Base-by-base conservation (phyloP, 2,888 invertebrate genomes). In the Copidosoma aretas region DNA sequence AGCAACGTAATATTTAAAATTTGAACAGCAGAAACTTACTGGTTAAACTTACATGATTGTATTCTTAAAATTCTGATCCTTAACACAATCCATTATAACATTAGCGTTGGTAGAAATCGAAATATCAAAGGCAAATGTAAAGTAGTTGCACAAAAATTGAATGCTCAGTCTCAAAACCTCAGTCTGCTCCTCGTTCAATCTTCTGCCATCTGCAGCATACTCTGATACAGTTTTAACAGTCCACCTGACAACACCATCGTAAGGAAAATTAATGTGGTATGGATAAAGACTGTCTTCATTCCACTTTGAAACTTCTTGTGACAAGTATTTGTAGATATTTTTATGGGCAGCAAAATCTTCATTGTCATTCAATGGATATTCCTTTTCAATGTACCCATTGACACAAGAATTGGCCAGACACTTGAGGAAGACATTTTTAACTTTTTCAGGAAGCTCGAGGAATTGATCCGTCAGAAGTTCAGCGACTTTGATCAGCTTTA, bases 121-220 rank as follows among this genome's bases (percentile, higher is more conserved):
- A 60, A 73, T 67, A 24, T 75, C 63, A 52, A 74, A 77, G n/a
- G 77, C 77, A 60, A 77, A 78, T 22, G 77, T 76, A 58, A 77
- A 73, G 41, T 82, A 74, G 76, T 83, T 83, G 60, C 81, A 81
- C 21, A 83, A 70, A 69, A 83, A 83, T 62, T 81, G 79, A 52
- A 82, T 67, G 56, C 76, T 73, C 54, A 80, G 65, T 67, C 78
- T 79, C 22, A 81, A 64, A 39, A 81, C 71, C 65, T 78, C 75
- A 43, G 71, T 43, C 61, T 77, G 58, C 10, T 78, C 76, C 17
- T 77, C 71, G 1, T 24, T 61, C 22, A 70, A 53, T 24, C 72
- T 69, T 53, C 60, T 51, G 10, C 67, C 60, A 52, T 51, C 57
- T 12, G 70, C 56, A 19, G 39, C 22, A 10, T 70, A 71, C 2